These are phyloP conservation scores for Agrotis ipsilon DNA, from an alignment of 2,888 invertebrate species.

Conservation along the genomic window DNA sequence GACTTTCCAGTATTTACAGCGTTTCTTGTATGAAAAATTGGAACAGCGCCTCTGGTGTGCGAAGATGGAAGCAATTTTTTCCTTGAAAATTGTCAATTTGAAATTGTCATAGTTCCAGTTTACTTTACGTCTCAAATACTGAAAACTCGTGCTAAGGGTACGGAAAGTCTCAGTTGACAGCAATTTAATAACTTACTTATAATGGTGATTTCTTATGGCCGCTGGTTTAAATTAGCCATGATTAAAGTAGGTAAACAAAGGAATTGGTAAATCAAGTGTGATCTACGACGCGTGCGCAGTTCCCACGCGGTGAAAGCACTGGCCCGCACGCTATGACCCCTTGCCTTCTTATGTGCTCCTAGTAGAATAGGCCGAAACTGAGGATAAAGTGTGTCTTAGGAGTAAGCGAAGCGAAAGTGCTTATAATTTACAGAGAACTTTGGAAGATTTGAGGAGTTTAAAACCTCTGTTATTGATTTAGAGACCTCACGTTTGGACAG, in stretches of 20 bases:
- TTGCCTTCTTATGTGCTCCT: slow-evolving; percentile 36
- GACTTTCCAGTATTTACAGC: no score
- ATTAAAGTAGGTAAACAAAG: slow-evolving; percentile 30
- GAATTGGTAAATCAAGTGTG: slow-evolving; percentile 51
- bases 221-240: neutral
- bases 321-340: slow-evolving; percentile 62
- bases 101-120: no score
- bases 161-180: no score
- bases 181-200: no score
- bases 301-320: slow-evolving; percentile 69
- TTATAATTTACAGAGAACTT: neutral
- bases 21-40: no score
- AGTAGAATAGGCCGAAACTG: slow-evolving; percentile 26
- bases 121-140: no score
- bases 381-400: neutral
- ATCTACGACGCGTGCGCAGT: slow-evolving; percentile 62
- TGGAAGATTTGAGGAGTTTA: neutral
- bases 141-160: no score
- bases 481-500: neutral
- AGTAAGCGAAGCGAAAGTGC: slow-evolving; percentile 23
- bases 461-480: neutral
- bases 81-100: no score
- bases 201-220: neutral
- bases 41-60: no score
- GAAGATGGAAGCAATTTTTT: no score